phyloP scores from a whole-genome alignment of 2,113 vertebrate species.

The Todiramphus chloris region DNA sequence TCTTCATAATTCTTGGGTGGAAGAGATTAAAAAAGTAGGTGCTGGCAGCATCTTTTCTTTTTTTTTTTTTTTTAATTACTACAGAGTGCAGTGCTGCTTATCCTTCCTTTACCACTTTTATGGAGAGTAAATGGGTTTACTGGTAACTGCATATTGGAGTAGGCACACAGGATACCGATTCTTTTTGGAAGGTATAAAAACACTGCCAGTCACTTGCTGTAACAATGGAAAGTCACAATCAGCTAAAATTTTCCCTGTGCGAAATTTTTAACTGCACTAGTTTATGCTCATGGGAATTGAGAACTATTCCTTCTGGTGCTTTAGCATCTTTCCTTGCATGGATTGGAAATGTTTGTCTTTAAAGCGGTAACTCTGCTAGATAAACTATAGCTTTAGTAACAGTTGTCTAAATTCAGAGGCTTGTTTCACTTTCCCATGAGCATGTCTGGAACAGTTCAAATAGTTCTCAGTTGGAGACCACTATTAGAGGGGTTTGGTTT shows the following conservation, averaged over 20 bases:
- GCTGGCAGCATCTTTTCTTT: neutral
- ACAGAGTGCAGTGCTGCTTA: neutral
- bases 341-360: neutral
- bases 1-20: neutral
- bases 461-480: neutral
- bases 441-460: neutral
- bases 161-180: constrained; percentile 24
- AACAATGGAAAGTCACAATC: constrained; percentile 16
- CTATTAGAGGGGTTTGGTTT: neutral
- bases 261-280: neutral
- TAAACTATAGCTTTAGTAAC: neutral
- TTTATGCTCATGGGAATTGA: neutral
- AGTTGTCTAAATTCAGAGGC: neutral
- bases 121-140: neutral
- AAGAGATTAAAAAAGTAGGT: constrained; percentile 21
- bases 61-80: neutral
- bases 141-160: neutral
- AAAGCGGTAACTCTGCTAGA: neutral
- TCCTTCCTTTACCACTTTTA: neutral
- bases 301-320: neutral
- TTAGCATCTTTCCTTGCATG: neutral
- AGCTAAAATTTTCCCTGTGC: neutral
- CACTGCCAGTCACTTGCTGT: neutral
- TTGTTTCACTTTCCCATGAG: neutral
- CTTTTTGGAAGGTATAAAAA: neutral